A percentile compares a stretch with the other conserved stretches of the same genome.
Evolutionary conservation across 1,140 invertebrate species (phyloP).

Genomic region (Diuraphis noxia): DNA sequence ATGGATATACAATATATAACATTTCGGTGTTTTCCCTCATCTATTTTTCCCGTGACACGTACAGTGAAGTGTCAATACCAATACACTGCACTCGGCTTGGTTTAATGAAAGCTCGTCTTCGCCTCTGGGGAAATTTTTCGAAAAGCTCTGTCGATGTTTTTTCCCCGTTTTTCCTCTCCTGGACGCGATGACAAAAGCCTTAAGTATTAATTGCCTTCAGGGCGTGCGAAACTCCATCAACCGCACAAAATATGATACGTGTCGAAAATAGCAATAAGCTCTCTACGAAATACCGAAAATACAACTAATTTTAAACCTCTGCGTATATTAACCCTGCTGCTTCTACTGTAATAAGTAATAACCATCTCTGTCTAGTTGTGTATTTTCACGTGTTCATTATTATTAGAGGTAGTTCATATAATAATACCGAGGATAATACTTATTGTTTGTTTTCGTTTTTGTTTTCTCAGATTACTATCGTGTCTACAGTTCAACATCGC

Average conservation of each 20-base stretch:
- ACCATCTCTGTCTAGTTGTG: not conserved
- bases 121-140: slow-evolving; percentile 44
- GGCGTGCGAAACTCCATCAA: not conserved
- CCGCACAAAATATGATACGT: slow-evolving; percentile 42
- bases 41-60: slow-evolving; percentile 15
- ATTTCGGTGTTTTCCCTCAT: not conserved
- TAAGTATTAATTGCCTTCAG: slow-evolving; percentile 43
- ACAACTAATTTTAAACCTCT: slow-evolving; percentile 28
- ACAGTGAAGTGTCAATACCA: slow-evolving; percentile 49
- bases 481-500: not conserved
- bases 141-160: slow-evolving; percentile 35
- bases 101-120: slow-evolving; percentile 47
- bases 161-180: not conserved
- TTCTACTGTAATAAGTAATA: not conserved
- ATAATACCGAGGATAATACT: not conserved
- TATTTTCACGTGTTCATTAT: not conserved
- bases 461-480: not conserved
- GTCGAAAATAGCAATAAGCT: slow-evolving; percentile 47
- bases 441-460: not conserved
- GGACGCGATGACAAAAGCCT: slow-evolving; percentile 34
- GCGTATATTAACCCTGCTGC: not conserved
- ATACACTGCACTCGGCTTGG: slow-evolving; percentile 32
- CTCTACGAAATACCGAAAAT: not conserved
- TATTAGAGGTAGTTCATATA: not conserved
- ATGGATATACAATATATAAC: not conserved